Evolutionary conservation across 2,888 invertebrate species (phyloP).

Genomic region (Isotomurus palustris): DNA sequence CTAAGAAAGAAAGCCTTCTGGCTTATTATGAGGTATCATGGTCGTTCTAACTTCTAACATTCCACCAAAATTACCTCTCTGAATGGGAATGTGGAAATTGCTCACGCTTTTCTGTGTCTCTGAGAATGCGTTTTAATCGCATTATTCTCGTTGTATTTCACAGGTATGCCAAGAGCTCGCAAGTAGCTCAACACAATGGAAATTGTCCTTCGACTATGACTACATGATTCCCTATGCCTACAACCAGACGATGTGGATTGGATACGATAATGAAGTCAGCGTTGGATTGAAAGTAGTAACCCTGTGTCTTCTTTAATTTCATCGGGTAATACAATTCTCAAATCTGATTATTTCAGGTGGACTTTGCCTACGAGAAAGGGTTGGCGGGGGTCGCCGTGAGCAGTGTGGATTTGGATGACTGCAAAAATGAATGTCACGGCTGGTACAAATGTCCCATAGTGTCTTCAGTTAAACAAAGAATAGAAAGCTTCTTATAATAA

Average conservation of each 20-base stretch:
- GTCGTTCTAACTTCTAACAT: too few species aligned
- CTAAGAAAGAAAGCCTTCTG: slow-evolving; percentile 47
- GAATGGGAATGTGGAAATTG: neutral
- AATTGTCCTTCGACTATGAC: slow-evolving; percentile 13
- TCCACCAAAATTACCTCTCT: too few species aligned
- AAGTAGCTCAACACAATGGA: neutral
- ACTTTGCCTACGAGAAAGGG: slow-evolving; percentile 11
- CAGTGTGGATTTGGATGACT: slow-evolving; percentile 21
- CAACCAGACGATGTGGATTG: slow-evolving; percentile 10
- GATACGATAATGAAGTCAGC: slow-evolving; percentile 21
- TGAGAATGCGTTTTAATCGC: neutral
- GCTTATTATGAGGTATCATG: slow-evolving; percentile 48
- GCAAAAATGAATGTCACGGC: slow-evolving; percentile 11
- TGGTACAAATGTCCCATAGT: slow-evolving; percentile 14
- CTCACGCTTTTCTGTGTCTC: slow-evolving; percentile 7
- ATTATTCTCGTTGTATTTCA: neutral
- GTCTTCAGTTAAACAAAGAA: slow-evolving; percentile 7
- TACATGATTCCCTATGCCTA: slow-evolving; percentile 11
- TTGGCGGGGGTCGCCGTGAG: slow-evolving; percentile 18
- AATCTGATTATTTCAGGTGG: slow-evolving; percentile 11
- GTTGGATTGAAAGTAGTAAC: slow-evolving; percentile 8
- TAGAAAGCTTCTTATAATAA: too few species aligned
- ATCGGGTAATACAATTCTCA: neutral
- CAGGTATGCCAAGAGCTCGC: neutral
- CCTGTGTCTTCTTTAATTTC: neutral